These are phyloP conservation scores for Semotilus atromaculatus DNA, from an alignment of 2,797 vertebrate genomes.

Conservation along the genomic window DNA sequence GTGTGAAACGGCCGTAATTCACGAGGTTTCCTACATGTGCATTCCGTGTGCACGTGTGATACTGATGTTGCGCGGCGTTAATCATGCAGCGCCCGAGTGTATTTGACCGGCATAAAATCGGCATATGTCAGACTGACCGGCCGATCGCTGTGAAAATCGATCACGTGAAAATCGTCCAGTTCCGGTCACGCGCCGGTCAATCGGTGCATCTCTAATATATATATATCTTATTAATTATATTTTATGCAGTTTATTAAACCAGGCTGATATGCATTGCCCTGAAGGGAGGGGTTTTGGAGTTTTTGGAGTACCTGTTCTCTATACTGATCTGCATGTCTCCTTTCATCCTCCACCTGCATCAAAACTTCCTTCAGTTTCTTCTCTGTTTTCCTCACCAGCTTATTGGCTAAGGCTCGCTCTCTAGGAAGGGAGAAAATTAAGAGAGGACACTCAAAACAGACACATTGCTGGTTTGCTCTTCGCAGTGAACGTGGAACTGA, in stretches of 20 bases:
- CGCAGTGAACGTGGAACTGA: background rate
- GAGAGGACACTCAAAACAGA: background rate
- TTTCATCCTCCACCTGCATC: conserved; percentile 93
- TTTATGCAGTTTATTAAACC: background rate
- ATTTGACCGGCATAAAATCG: too few relatives aligned
- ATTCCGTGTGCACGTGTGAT: too few relatives aligned
- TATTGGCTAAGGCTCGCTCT: conserved; percentile 87
- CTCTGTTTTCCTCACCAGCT: conserved; percentile 88
- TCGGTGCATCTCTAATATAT: too few relatives aligned
- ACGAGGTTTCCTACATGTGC: too few relatives aligned
- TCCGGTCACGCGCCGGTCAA: too few relatives aligned
- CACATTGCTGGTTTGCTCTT: background rate
- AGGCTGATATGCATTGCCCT: background rate
- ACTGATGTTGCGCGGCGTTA: too few relatives aligned
- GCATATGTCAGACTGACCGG: too few relatives aligned
- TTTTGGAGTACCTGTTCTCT: conserved; percentile 81
- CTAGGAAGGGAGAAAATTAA: conserved; percentile 65
- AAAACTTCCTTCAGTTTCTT: conserved; percentile 93
- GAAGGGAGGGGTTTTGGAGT: background rate
- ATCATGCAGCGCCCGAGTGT: too few relatives aligned
- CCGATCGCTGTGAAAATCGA: too few relatives aligned
- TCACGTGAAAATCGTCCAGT: too few relatives aligned
- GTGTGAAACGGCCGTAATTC: too few relatives aligned
- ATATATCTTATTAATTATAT: too few relatives aligned
- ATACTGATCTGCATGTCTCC: conserved; percentile 90